Base-by-base conservation (phyloP, 1,140 invertebrate genomes). In the Zophobas morio region DNA sequence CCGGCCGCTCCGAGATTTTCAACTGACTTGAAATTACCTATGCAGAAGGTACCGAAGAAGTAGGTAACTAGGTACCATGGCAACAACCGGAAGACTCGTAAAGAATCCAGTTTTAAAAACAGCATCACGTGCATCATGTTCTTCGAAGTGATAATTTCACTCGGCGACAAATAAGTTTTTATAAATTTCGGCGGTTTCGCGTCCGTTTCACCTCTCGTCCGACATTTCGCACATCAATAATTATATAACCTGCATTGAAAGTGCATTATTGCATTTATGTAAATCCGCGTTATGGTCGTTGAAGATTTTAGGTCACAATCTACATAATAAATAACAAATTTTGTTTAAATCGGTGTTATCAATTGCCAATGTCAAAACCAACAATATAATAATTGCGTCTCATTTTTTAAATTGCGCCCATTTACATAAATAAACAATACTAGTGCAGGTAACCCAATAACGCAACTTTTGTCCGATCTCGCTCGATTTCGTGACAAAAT, bases 381-480 rank as follows among this genome's bases (percentile, higher is more conserved):
- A 54, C 60, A 66, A 66, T 66, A 73, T 56, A 54, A 73, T 54
- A 73, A 73, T 73, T 53, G 71, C 71, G 71, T 54, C 53, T 73
- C 49, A 73, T 73, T 73, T 54, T 72, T 72, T 72, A 73, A 54
- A 73, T 54, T 73, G 40, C 47, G 40, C 49, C 56, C 36, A 73
- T 73, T 73, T 73, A 73, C 71, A 73, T 73, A 73, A 73, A 73
- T 73, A 73, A 73, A 73, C 56, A 73, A 73, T 72, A 54, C 8
- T 36, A 53, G 70, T 72, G 46, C 6, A 72, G 70, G 49, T 73
- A 73, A 73, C 71, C 71, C 40, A 73, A 73, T 73, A 73, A 73
- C 71, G 71, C 71, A 73, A 73, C 71, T 73, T 73, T 73, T 73
- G 71, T 73, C 71, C 56, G 71, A 73, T 73, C 71, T 73, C 71